These are phyloP conservation scores for Zaprionus obscuricornis DNA, from an alignment of 2,888 invertebrate genomes.

Conservation along the genomic window DNA sequence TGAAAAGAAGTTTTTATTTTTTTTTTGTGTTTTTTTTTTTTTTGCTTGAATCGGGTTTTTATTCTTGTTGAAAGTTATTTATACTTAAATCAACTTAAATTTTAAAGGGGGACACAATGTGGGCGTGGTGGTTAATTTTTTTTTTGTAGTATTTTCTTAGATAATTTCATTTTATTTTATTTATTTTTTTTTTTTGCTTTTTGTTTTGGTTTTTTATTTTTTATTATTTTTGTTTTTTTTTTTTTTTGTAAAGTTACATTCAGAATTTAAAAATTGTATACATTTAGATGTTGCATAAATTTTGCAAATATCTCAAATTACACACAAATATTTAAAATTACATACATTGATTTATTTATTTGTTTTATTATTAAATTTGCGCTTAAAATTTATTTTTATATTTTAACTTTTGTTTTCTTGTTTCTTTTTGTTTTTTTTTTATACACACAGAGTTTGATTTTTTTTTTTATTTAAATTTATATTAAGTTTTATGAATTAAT, in stretches of 20 bases:
- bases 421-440: slow-evolving; percentile 14
- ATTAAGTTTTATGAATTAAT: slow-evolving; percentile 20
- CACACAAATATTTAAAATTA: slow-evolving; percentile 67
- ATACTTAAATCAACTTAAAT: slow-evolving; percentile 73
- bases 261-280: slow-evolving; percentile 76
- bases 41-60: slow-evolving; percentile 27
- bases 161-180: slow-evolving; percentile 23
- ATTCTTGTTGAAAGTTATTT: slow-evolving; percentile 56
- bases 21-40: slow-evolving; percentile 60
- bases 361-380: slow-evolving; percentile 46
- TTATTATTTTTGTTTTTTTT: neutral
- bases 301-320: slow-evolving; percentile 61
- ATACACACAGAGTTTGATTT: slow-evolving; percentile 46
- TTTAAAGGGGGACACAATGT: slow-evolving; percentile 61
- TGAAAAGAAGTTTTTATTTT: slow-evolving; percentile 33
- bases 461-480: slow-evolving; percentile 5
- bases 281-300: slow-evolving; percentile 67
- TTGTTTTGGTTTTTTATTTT: slow-evolving; percentile 7
- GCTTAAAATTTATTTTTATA: slow-evolving; percentile 57
- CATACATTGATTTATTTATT: slow-evolving; percentile 49
- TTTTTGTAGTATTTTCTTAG: slow-evolving; percentile 36
- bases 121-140: slow-evolving; percentile 54
- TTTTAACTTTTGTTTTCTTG: slow-evolving; percentile 21
- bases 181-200: slow-evolving; percentile 14
- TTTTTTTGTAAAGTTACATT: slow-evolving; percentile 63